Evolutionary conservation across 2,888 invertebrate species (phyloP), one percentile per base, ranked within the genome.

Genomic region (Pediacus dermestoides): DNA sequence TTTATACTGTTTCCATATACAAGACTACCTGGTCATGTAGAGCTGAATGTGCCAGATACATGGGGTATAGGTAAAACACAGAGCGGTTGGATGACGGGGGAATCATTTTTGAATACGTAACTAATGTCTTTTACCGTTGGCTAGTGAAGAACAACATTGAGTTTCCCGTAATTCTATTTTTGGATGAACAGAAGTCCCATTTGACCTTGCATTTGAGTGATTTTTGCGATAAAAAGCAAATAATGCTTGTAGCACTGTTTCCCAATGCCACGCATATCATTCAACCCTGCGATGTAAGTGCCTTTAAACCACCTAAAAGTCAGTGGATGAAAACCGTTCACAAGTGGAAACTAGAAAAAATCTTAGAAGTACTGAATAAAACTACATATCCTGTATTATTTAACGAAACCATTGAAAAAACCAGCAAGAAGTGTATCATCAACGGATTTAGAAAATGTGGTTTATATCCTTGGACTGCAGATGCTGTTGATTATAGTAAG

Each of bases 261-360:
- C 45, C 48, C 22, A 46, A 45, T 26, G 27, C 43, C 3, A 48
- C 48, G 4, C 45, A 46, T 33, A 30, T 46, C 9, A 12, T 46
- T 14, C 44, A 48, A 34, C 46, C 48, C 7, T 25, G 15, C 3
- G 48, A 48, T 31, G 42, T 47, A 2, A 10, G 25, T 7, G 26
- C 42, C n/a, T 48, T 48, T 18, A 10, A 34, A 6, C 42, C 44
- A n/a, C 16, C 45, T 13, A 47, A 45, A 39, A 11, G n/a, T 10
- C 13, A 10, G 7, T 46, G 46, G 43, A 37, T 25, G 34, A 44
- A 38, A 27, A 18, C 15, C 4, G 34, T 39, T 3, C 16, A 3
- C 11, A 16, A 38, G 14, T 37, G 33, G 34, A 16, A 11, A 22
- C 6, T 33, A n/a, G n/a, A n/a, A n/a, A n/a, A n/a, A n/a, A n/a